Base-by-base conservation (phyloP, 1,140 invertebrate genomes). In the Aphis craccivora region DNA sequence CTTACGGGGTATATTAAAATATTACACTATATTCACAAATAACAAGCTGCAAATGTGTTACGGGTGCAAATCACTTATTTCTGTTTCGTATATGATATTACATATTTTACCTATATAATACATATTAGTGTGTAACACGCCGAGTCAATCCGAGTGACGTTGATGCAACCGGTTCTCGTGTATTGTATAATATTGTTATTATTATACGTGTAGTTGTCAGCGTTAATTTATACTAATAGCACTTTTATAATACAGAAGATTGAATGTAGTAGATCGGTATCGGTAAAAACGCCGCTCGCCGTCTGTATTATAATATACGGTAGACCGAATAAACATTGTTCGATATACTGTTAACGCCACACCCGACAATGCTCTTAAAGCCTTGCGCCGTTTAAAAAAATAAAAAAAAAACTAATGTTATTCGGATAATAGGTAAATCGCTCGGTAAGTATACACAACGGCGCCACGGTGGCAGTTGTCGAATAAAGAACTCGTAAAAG, bases 161-260 rank as follows among this genome's bases (percentile, higher is more conserved):
- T 43, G 40, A 40, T 22, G 83, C 37, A 86, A 87, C 84, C 84
- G 43, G 84, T 87, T 48, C 84, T 20, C 83, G 23, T 40, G 25
- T 86, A 86, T 25, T 14, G 23, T 86, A 45, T 43, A 25, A 11
- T 83, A 83, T 37, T 35, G n/a, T 23, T 40, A 86, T 43, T 86
- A 40, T 40, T 14, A 86, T 45, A 87, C 43, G 43, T 14, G 84
- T n/a, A 48, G 43, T 48, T 87, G 84, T 87, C 84, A 48, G 43
- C 43, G 84, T 48, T 48, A 48, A 87, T 87, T 87, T n/a, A 48
- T 87, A 87, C 84, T 87, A n/a, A 87, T 76, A 76, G 60, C 84
- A 8, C 48, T 87, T 48, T 87, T 48, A 48, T 18, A 40, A 83
- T 83, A 40, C 22, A 37, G 60, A 18, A 37, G 60, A n/a, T 76